Evolutionary conservation across 2,113 vertebrate species (phyloP), one percentile per base, ranked within the genome.

Genomic region (Calonectris borealis): DNA sequence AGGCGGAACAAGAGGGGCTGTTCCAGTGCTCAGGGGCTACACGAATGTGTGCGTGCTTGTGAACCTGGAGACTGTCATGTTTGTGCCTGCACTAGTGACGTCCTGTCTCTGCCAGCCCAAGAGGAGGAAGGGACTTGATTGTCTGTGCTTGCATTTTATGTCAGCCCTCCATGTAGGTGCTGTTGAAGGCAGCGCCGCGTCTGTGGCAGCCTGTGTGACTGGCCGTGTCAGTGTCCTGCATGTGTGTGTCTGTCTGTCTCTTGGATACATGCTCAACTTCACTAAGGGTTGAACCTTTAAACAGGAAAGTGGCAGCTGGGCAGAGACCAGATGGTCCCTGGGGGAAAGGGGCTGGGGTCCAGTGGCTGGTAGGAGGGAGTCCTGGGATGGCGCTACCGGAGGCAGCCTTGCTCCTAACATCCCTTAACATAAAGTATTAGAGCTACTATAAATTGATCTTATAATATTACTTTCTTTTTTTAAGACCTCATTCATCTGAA

Each of bases 211-310:
- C 20, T 31, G 20, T 29, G 51, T 24, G 54, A 13, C n/a, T 2
- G 1, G 34, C 15, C 0, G 0, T 38, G 26, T 4, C 36, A n/a
- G 6, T 15, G 31, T 44, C 38, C 55, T 76, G 46, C 26, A 2
- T 2, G 0, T 8, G 18, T 32, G 11, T 60, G 31, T 57, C 4
- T 66, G 31, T 60, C n/a, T 51, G 27, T 5, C 48, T 49, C 14
- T 44, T 34, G 9, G 16, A 40, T 18, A 20, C 0, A 2, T 4
- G 31, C 7, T 57, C 32, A 79, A 10, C 44, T 49, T 82, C 8
- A 1, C 16, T 44, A 5, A 0, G 13, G 9, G 2, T 17, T 75
- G 42, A 49, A 49, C 31, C 24, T 54, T 18, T 11, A 83, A 57
- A 75, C 9, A 52, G 11, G 10, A 61, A 71, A 75, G 51, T 9